These are phyloP conservation scores for Cheilosia vulpina DNA, from an alignment of 2,888 invertebrate species.

Conservation along the genomic window DNA sequence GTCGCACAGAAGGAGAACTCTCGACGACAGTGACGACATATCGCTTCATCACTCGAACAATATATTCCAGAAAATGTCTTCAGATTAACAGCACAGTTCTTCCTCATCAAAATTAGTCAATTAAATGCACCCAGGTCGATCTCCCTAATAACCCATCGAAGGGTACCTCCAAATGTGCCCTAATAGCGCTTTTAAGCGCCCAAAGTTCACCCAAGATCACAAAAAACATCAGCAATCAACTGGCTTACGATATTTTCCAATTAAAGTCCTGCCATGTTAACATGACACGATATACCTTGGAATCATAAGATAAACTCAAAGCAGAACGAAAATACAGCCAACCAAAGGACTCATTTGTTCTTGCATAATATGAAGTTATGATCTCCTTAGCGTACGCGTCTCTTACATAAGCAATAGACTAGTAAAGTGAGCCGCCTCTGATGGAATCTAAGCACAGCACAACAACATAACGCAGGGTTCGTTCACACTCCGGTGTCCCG, in stretches of 20 bases:
- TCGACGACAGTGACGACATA: no score
- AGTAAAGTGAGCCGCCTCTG: slow-evolving; percentile 19
- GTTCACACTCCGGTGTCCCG: slow-evolving; percentile 53
- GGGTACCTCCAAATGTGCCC: no score
- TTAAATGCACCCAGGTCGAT: no score
- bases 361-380: slow-evolving; percentile 61
- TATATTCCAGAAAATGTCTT: no score
- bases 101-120: no score
- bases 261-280: slow-evolving; percentile 56
- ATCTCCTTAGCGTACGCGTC: slow-evolving; percentile 52
- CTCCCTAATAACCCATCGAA: no score
- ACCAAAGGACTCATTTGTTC: slow-evolving; percentile 59
- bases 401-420: slow-evolving; percentile 48
- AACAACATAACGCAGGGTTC: slow-evolving; percentile 46
- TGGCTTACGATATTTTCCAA: slow-evolving; percentile 39
- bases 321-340: background rate
- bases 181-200: no score
- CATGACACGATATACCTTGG: slow-evolving; percentile 53
- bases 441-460: slow-evolving; percentile 56
- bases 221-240: slow-evolving; percentile 19
- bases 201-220: background rate
- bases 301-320: slow-evolving; percentile 17
- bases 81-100: no score
- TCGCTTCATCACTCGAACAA: no score
- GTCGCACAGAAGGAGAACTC: no score